Base-by-base conservation (phyloP, 2,113 vertebrate genomes). In the Plecturocebus donacophilus region DNA sequence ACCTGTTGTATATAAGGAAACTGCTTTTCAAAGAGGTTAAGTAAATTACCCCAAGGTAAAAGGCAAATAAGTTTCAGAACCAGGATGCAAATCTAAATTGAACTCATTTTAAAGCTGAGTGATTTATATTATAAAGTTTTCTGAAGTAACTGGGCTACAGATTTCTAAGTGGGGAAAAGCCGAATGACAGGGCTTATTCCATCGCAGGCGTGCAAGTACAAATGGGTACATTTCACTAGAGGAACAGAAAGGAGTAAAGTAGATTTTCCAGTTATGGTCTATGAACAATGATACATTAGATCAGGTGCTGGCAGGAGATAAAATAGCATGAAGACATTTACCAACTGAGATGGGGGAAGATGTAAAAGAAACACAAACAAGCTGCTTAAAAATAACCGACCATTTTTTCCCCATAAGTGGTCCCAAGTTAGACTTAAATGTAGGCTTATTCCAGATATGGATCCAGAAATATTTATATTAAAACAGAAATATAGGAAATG, bases 51-150 rank as follows among this genome's bases (percentile, higher is more conserved):
- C 30, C 87, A 91, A 83, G 32, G 64, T 20, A 35, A 47, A 81
- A 81, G 13, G 19, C n/a, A 81, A 90, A 21, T 86, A 86, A 83
- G 42, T 30, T 76, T 47, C 68, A 86, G 25, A 86, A 76, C 1
- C 23, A 91, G 17, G 11, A 91, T 77, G 71, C 13, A 82, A 40
- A 79, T 1, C 4, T 49, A 85, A 80, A 25, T 76, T 8, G 76
- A 1, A 14, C 35, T 93, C 16, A 61, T 5, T 52, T 90, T 32
- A 85, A 95, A 93, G 54, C 16, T 13, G 95, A 93, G 35, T 92
- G 35, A 40, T 91, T 61, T 93, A 8, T 88, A 10, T 54, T 54
- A 71, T 9, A 66, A 52, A 6, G 5, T 66, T 91, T 91, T 42
- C 32, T 73, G 20, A 76, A 87, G 16, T 66, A 64, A 86, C 56